A percentile compares a stretch with the other conserved stretches of the same genome.
Conservation (phyloP, 2,888 invertebrate species). For the Hirtodrosophila histrioides region DNA sequence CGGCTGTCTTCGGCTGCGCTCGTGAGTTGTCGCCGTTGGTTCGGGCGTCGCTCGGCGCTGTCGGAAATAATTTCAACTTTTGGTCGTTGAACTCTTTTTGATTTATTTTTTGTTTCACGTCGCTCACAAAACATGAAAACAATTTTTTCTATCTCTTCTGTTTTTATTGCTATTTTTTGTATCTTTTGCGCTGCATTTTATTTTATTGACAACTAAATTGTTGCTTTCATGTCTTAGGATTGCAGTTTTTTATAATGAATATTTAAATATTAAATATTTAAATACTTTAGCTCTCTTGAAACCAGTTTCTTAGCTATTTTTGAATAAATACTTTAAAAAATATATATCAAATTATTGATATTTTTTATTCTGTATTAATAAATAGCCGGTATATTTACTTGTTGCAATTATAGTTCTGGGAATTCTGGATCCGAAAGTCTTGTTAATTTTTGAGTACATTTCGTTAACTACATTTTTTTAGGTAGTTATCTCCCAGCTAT, state of each 20-base stretch:
- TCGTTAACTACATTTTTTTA: background rate
- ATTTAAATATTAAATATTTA: too few species aligned
- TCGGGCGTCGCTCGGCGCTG: conserved; percentile 33
- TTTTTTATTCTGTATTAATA: background rate
- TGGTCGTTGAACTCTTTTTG: conserved; percentile 78
- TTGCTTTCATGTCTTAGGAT: conserved; percentile 15
- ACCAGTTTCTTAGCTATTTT: too few species aligned
- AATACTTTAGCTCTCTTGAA: too few species aligned
- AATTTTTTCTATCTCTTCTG: conserved; percentile 25
- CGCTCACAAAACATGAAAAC: conserved; percentile 54
- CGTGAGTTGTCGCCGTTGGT: conserved; percentile 23
- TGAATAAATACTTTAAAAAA: background rate
- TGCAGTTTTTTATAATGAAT: too few species aligned
- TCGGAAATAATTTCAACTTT: conserved; percentile 75
- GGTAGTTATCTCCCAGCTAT: background rate
- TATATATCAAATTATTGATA: background rate
- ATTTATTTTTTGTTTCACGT: conserved; percentile 56
- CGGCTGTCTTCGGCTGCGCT: conserved; percentile 18
- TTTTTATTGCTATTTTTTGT: conserved; percentile 21
- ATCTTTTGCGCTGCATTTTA: conserved; percentile 45
- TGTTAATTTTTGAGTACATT: too few species aligned
- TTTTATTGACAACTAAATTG: conserved; percentile 46
- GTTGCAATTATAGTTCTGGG: background rate
- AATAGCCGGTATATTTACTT: background rate
- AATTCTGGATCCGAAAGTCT: too few species aligned